phyloP scores from a whole-genome alignment of 2,888 invertebrate species.

The Rutpela maculata region DNA sequence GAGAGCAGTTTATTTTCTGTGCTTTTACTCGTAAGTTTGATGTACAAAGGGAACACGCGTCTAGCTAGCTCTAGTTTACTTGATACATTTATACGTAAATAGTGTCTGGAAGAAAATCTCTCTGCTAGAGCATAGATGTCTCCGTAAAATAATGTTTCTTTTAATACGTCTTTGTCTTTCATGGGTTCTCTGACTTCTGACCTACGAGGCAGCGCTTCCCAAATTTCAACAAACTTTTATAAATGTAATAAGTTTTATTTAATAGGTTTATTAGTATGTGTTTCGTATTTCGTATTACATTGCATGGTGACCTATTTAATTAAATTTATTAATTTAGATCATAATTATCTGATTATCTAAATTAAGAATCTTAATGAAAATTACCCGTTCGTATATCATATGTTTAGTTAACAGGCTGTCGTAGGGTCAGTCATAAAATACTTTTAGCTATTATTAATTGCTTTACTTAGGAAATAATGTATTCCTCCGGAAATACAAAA shows the following conservation, averaged over 20 bases:
- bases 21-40: not conserved
- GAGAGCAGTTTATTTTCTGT: not conserved
- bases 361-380: too few species aligned
- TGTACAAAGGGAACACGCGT: not conserved
- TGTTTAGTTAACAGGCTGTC: too few species aligned
- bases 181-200: not conserved
- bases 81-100: constrained; percentile 1
- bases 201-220: not conserved
- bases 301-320: not conserved
- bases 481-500: too few species aligned
- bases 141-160: not conserved
- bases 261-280: not conserved
- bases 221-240: not conserved
- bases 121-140: too few species aligned
- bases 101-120: not conserved
- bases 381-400: too few species aligned
- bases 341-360: not conserved
- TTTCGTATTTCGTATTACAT: not conserved
- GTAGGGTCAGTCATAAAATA: too few species aligned
- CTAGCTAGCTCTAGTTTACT: not conserved
- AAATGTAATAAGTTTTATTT: not conserved
- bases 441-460: too few species aligned
- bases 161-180: not conserved
- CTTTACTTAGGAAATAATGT: too few species aligned
- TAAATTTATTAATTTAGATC: not conserved